A percentile compares a stretch with the other conserved stretches of the same genome.
Evolutionary conservation across 2,113 vertebrate species (phyloP).

Genomic region (Rafetus swinhoei): DNA sequence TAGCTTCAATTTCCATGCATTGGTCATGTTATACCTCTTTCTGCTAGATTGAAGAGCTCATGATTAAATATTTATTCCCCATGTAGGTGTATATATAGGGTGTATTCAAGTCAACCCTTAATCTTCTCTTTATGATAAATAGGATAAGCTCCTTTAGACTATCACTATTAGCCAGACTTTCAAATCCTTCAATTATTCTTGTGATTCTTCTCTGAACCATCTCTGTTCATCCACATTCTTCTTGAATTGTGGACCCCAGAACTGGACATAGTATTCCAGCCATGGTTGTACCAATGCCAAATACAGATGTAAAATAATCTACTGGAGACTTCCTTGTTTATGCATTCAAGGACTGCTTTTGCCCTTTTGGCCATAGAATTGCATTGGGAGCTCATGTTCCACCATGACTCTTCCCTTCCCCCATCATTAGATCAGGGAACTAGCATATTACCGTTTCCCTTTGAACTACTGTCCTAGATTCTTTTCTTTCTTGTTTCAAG

Average conservation of each 20-base stretch:
- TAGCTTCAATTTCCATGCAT: background rate
- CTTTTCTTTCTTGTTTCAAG: slow-evolving; percentile 19
- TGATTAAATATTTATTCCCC: background rate
- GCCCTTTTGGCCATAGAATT: background rate
- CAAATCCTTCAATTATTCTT: background rate
- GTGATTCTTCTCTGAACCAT: background rate
- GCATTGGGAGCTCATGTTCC: background rate
- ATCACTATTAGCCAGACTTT: background rate
- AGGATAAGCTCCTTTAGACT: background rate
- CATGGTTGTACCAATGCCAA: background rate
- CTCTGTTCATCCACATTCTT: background rate
- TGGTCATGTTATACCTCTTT: background rate
- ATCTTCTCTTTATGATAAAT: background rate
- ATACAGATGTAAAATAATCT: background rate
- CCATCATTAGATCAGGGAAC: background rate
- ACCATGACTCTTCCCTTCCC: background rate
- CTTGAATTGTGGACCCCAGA: background rate
- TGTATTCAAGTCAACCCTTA: background rate
- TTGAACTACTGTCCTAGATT: background rate
- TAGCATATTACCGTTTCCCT: background rate
- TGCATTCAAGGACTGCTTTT: background rate
- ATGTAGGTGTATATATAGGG: background rate
- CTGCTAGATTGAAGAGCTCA: background rate
- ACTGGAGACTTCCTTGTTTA: background rate
- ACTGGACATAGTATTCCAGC: background rate